Conservation (phyloP, 2,888 invertebrate species). For the Cyaniris semiargus region DNA sequence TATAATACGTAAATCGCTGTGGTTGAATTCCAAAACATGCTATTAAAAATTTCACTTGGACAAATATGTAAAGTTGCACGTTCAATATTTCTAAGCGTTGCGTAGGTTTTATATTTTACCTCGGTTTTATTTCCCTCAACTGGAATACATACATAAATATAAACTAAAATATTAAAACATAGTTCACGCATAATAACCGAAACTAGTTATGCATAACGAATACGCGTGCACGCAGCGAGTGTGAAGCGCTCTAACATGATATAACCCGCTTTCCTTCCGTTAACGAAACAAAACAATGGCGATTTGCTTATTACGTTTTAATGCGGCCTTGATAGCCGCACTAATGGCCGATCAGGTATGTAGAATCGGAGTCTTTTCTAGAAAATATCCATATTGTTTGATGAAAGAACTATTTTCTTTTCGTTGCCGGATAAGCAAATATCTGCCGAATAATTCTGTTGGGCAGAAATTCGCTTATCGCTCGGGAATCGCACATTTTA, state of each 20-base stretch:
- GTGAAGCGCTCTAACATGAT: slow-evolving; percentile 35
- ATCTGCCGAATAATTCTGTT: too few species aligned
- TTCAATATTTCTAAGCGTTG: too few species aligned
- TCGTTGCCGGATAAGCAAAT: too few species aligned
- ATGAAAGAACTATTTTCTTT: too few species aligned
- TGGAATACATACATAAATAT: background rate
- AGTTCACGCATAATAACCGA: slow-evolving; percentile 3
- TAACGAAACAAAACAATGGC: slow-evolving; percentile 39
- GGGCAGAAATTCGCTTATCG: too few species aligned
- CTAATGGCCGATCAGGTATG: background rate
- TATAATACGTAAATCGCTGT: too few species aligned
- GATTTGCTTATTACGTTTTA: slow-evolving; percentile 43
- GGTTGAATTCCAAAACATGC: too few species aligned
- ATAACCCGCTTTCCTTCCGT: slow-evolving; percentile 43
- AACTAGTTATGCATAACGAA: slow-evolving; percentile 22
- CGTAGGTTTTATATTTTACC: background rate
- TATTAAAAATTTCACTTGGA: too few species aligned
- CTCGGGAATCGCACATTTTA: too few species aligned
- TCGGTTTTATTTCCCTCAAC: background rate
- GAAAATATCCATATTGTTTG: background rate
- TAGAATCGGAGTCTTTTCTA: background rate
- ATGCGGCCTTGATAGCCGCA: slow-evolving; percentile 36
- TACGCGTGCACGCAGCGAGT: slow-evolving; percentile 11
- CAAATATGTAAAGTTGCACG: too few species aligned
- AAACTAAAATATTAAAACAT: background rate